Evolutionary conservation across 2,797 vertebrate species (phyloP).

Genomic region (Aulostomus chinensis): DNA sequence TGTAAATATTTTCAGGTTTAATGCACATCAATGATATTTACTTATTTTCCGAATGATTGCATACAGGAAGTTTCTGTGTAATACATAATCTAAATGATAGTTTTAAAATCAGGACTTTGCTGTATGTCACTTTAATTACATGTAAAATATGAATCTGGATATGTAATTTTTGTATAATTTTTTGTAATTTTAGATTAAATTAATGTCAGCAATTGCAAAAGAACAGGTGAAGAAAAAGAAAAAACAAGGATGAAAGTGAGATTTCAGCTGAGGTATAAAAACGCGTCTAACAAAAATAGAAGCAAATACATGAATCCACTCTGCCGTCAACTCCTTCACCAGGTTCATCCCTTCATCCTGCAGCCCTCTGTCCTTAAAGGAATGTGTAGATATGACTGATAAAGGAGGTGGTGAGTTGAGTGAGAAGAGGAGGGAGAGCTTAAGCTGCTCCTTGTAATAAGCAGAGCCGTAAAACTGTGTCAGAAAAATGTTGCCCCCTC

Average conservation of each 20-base stretch:
- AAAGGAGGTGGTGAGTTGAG: slow-evolving; percentile 53
- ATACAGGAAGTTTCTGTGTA: too few species aligned
- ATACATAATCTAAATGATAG: too few species aligned
- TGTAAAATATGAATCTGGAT: too few species aligned
- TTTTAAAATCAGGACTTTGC: too few species aligned
- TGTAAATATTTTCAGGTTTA: too few species aligned
- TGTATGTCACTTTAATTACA: too few species aligned
- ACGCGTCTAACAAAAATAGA: not conserved
- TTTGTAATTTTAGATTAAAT: too few species aligned
- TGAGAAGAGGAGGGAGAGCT: slow-evolving; percentile 56
- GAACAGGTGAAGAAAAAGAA: not conserved
- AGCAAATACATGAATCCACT: not conserved
- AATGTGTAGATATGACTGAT: slow-evolving; percentile 71
- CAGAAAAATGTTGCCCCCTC: slow-evolving; percentile 80
- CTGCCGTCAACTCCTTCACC: slow-evolving; percentile 17
- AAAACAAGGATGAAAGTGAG: not conserved
- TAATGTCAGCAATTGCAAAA: too few species aligned
- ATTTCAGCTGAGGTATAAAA: not conserved
- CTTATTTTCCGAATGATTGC: too few species aligned
- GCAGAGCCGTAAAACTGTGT: slow-evolving; percentile 75
- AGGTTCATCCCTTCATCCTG: slow-evolving; percentile 38
- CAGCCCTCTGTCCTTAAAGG: slow-evolving; percentile 43
- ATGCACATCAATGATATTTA: too few species aligned
- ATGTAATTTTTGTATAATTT: too few species aligned
- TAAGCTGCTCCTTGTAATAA: slow-evolving; percentile 75